phyloP scores from a whole-genome alignment of 2,797 vertebrate species.

The Rhinophrynus dorsalis region DNA sequence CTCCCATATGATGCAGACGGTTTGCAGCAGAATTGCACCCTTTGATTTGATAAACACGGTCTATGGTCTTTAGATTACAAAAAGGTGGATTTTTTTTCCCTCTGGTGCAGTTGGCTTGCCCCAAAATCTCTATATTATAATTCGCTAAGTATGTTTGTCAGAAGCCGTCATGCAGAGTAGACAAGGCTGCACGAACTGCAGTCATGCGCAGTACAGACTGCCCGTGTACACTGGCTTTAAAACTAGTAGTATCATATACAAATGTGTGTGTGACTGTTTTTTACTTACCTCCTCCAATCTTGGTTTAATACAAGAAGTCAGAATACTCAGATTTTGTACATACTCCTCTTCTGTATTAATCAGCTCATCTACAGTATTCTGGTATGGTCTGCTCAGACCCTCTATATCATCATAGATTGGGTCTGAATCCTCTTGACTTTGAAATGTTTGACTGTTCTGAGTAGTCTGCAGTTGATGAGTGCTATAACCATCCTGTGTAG shows the following conservation, averaged over 20 bases:
- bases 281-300: constrained; percentile 70
- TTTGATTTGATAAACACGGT: too few species aligned
- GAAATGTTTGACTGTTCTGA: too few species aligned
- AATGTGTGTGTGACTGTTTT: not conserved
- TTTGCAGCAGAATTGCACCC: too few species aligned
- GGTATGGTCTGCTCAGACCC: constrained; percentile 58
- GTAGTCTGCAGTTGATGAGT: too few species aligned
- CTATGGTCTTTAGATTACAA: too few species aligned
- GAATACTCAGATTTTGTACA: constrained; percentile 76
- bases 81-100: too few species aligned
- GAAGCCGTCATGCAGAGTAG: not conserved
- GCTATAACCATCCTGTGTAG: too few species aligned
- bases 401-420: constrained; percentile 7
- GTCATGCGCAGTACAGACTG: not conserved
- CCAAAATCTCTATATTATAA: not conserved
- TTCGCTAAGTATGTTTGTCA: not conserved
- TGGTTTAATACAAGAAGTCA: constrained; percentile 72
- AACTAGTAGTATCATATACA: not conserved
- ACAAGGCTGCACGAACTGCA: not conserved
- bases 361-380: constrained; percentile 79
- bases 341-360: constrained; percentile 84
- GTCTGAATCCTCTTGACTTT: not conserved
- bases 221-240: not conserved
- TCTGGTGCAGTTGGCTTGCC: not conserved
- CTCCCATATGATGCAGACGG: too few species aligned